A percentile compares a stretch with the other conserved stretches of the same genome.
Conservation (phyloP, 2,888 invertebrate genomes). For the Drosophila crucigera region DNA sequence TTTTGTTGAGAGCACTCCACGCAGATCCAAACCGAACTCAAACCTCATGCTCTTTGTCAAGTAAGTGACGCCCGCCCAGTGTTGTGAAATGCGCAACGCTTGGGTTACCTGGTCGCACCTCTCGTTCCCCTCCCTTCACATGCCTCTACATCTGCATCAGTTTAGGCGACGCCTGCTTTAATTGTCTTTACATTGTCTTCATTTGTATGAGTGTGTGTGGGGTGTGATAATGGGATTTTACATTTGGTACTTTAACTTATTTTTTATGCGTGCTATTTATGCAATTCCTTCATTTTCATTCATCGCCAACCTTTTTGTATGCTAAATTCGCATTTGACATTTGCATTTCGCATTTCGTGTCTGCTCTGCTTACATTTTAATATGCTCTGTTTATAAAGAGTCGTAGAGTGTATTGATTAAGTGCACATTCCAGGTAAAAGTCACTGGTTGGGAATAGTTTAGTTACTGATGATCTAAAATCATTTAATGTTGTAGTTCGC, state of each 20-base stretch:
- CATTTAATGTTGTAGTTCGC: not conserved
- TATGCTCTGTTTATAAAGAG: not conserved
- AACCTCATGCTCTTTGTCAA: not conserved
- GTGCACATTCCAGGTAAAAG: too few species aligned
- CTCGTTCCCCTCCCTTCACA: not conserved
- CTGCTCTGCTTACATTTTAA: not conserved
- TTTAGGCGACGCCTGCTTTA: slow-evolving; percentile 39
- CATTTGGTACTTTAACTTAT: slow-evolving; percentile 63
- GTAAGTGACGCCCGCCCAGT: slow-evolving; percentile 7
- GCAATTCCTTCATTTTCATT: slow-evolving; percentile 72
- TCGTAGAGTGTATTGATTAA: not conserved
- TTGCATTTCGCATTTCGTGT: slow-evolving; percentile 63
- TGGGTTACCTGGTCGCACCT: slow-evolving; percentile 28
- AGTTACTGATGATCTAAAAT: not conserved
- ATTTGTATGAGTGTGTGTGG: slow-evolving; percentile 16
- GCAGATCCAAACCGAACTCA: slow-evolving; percentile 7
- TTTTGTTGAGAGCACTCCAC: slow-evolving; percentile 39
- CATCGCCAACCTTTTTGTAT: slow-evolving; percentile 60
- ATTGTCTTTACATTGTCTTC: slow-evolving; percentile 54
- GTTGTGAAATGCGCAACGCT: slow-evolving; percentile 36
- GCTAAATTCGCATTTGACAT: slow-evolving; percentile 58
- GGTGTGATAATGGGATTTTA: slow-evolving; percentile 60
- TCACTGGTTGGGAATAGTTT: not conserved
- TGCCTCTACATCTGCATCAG: not conserved
- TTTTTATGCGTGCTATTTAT: slow-evolving; percentile 72